Conservation (phyloP, 1,140 invertebrate species). For the Rhysida immarginata region DNA sequence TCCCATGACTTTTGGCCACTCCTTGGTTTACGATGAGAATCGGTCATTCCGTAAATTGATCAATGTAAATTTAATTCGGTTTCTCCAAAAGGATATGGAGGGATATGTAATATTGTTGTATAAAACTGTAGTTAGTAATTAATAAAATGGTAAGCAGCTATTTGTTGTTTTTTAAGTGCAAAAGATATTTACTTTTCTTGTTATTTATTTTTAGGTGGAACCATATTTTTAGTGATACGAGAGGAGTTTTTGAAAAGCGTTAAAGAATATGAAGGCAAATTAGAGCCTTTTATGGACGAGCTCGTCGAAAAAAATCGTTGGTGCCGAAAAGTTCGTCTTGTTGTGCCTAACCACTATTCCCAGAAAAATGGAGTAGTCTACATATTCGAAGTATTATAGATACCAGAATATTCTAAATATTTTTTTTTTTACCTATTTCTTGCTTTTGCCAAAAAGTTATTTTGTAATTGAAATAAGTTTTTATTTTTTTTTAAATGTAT, state of each 20-base stretch:
- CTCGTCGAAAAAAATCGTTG: conserved; percentile 23
- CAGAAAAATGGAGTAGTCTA: conserved; percentile 25
- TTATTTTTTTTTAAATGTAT: no score
- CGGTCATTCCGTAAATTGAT: no score
- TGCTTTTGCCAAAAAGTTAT: not conserved
- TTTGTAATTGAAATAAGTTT: no score
- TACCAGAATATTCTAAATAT: conserved; percentile 1
- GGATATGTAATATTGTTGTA: no score
- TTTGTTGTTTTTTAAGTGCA: not conserved
- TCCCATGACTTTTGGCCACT: no score
- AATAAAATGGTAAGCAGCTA: no score
- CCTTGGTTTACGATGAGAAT: no score
- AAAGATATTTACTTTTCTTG: not conserved
- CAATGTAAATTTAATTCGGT: no score
- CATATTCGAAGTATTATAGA: conserved; percentile 11
- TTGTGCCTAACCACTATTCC: conserved; percentile 25
- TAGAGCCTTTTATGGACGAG: conserved; percentile 26
- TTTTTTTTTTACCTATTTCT: not conserved
- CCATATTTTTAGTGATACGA: conserved; percentile 30
- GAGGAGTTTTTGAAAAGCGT: conserved; percentile 30
- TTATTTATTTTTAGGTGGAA: conserved; percentile 22
- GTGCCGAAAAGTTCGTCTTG: conserved; percentile 20
- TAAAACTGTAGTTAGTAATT: no score
- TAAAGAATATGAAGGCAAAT: conserved; percentile 25
- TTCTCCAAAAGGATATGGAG: no score